Evolutionary conservation across 2,113 vertebrate species (phyloP), one percentile per base, ranked within the genome.

Genomic region (Callorhinus ursinus): DNA sequence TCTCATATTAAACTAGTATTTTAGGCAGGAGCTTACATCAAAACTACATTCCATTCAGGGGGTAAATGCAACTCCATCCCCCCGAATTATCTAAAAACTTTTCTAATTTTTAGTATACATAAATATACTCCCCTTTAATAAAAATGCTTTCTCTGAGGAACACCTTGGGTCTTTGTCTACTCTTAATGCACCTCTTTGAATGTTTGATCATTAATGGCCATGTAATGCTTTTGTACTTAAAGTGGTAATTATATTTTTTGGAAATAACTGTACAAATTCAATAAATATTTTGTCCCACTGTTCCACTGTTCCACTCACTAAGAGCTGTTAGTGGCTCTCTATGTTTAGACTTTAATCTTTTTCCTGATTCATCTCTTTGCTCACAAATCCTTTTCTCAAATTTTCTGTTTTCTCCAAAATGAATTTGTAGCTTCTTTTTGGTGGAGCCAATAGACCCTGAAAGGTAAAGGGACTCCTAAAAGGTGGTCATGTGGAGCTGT

Each of bases 1-100:
- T 90, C 94, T 97, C 86, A 61, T 85, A 96, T 90, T 92, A 92
- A 97, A 83, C 84, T 82, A 96, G 93, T 93, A 97, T 97, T 95
- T 96, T 81, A 96, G 88, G 93, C 81, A 85, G 2, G 46, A 88
- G 49, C 31, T 94, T 80, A 77, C 28, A 87, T 88, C 59, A 82
- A 84, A 95, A 81, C 63, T 79, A 39, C 61, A 59, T 89, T 89
- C 80, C 46, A 76, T 88, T 81, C 80, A 72, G 22, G 18, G 61
- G 79, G 80, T 15, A 36, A 65, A 95, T 5, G 33, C 28, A 93
- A 55, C 19, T 95, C 79, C 81, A 90, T 71, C 77, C 61, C 28
- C 33, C 81, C 84, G 39, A 96, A 96, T 96, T 94, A 97, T 72
- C 79, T 49, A 97, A 94, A 95, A 84, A 81, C 14, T 59, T 76